Conservation (phyloP, 2,797 vertebrate species). For the Sternotherus odoratus region DNA sequence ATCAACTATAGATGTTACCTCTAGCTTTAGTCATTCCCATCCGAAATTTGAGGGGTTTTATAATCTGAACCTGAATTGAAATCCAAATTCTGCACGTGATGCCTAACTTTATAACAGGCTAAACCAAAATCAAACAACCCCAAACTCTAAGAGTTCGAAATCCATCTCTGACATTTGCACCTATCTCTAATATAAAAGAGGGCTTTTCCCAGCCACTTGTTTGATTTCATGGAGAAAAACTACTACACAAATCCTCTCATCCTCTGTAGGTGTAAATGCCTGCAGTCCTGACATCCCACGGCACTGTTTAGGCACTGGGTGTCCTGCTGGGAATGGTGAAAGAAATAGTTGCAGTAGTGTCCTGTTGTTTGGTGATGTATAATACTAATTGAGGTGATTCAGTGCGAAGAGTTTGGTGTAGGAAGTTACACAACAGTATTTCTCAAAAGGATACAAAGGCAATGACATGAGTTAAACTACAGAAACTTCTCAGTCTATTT, state of each 20-base stretch:
- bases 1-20: neutral
- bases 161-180: neutral
- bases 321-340: neutral
- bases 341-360: neutral
- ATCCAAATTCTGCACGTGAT: neutral
- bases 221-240: neutral
- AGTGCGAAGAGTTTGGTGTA: neutral
- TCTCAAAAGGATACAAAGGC: neutral
- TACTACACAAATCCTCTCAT: neutral
- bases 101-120: neutral
- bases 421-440: neutral
- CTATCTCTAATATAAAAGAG: neutral
- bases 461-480: neutral
- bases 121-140: neutral
- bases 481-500: neutral
- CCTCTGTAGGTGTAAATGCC: neutral
- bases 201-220: neutral
- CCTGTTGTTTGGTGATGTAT: neutral
- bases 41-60: neutral
- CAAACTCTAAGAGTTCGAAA: neutral
- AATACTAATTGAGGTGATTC: neutral
- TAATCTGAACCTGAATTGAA: neutral
- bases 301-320: neutral
- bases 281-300: neutral
- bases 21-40: neutral